Percentiles rank a stretch among this genome's conserved stretches.
Evolutionary conservation across 2,113 vertebrate species (phyloP).

Genomic region (Rhipidura dahli): DNA sequence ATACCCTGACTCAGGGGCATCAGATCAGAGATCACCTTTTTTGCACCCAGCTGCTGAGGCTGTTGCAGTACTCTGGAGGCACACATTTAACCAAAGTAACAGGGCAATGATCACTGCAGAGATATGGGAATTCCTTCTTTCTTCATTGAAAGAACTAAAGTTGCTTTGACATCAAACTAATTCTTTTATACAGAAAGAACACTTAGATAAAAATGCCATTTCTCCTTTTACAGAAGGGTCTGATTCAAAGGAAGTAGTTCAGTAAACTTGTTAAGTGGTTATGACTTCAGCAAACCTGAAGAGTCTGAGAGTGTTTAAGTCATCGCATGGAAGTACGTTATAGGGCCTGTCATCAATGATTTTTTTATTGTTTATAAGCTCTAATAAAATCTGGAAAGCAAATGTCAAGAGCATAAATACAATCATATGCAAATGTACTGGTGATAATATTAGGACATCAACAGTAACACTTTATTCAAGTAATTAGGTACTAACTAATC

Average conservation of each 20-base stretch:
- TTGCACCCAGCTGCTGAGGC: constrained; percentile 14
- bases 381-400: background rate
- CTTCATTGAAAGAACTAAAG: constrained; percentile 6
- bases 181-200: background rate
- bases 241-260: background rate
- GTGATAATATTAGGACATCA: background rate
- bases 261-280: background rate
- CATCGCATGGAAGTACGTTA: background rate
- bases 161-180: background rate
- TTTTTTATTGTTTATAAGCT: background rate
- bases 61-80: background rate
- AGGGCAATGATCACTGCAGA: background rate
- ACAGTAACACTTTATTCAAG: background rate
- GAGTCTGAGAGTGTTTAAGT: background rate
- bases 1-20: background rate
- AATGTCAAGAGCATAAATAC: constrained; percentile 24
- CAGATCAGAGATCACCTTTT: constrained; percentile 61
- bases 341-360: background rate
- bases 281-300: background rate
- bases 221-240: background rate
- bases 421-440: background rate
- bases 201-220: background rate
- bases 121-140: background rate
- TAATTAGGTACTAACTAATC: background rate
- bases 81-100: constrained; percentile 28